Percentiles rank a stretch among this genome's conserved stretches.
Conservation (phyloP, 1,140 invertebrate species). For the Zaprionus vittiger region DNA sequence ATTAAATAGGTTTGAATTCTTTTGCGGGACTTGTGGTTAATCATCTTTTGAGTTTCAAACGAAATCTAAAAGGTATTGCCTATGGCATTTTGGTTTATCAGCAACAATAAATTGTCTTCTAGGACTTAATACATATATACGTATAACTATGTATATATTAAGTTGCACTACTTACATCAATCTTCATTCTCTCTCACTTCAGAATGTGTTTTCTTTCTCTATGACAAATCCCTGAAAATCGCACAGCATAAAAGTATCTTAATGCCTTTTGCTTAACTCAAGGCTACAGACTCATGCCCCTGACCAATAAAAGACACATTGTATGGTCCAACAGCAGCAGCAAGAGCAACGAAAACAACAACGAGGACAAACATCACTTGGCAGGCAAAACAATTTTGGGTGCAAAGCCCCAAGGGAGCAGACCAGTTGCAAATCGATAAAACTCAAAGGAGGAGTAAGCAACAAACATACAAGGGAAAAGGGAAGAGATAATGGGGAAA, state of each 20-base stretch:
- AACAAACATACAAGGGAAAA: slow-evolving; percentile 5
- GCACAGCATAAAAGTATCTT: slow-evolving; percentile 26
- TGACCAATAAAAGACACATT: slow-evolving; percentile 77
- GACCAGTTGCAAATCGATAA: slow-evolving; percentile 70
- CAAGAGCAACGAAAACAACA: slow-evolving; percentile 5
- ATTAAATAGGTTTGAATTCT: background rate
- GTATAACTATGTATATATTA: no score
- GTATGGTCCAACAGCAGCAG: slow-evolving; percentile 49
- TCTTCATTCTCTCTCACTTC: background rate
- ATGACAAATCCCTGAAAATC: slow-evolving; percentile 9
- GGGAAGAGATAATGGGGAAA: background rate
- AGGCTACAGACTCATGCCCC: slow-evolving; percentile 51
- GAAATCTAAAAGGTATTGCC: background rate
- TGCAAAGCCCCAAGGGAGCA: slow-evolving; percentile 46
- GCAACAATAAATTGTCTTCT: background rate
- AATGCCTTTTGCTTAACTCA: slow-evolving; percentile 23
- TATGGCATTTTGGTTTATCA: background rate
- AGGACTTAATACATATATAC: no score
- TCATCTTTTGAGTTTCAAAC: background rate
- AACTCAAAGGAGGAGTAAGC: slow-evolving; percentile 49
- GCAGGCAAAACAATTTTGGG: slow-evolving; percentile 47
- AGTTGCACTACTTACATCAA: no score
- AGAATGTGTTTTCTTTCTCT: background rate
- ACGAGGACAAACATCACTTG: slow-evolving; percentile 42
- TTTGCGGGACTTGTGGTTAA: background rate